These are phyloP conservation scores for Microtus obscurus DNA, from an alignment of 2,797 vertebrate species.

Conservation along the genomic window DNA sequence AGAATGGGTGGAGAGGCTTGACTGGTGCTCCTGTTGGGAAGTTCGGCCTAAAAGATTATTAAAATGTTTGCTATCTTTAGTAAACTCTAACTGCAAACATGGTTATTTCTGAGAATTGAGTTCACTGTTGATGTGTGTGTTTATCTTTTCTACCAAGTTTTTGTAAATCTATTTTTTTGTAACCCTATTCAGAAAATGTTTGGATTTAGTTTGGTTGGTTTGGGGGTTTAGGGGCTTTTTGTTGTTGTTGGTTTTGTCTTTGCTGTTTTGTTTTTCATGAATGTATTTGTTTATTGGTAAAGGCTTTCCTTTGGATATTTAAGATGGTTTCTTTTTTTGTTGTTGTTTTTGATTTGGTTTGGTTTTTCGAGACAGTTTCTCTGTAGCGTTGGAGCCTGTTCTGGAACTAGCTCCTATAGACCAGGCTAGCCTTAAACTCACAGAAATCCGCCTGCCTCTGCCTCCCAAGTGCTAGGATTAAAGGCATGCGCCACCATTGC, in stretches of 20 bases:
- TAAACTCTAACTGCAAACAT: not conserved
- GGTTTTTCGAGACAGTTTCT: too few species aligned
- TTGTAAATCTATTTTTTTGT: not conserved
- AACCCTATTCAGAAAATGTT: constrained; percentile 9
- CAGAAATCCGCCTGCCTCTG: too few species aligned
- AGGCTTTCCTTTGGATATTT: not conserved
- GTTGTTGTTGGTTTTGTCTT: not conserved
- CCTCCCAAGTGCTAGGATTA: too few species aligned
- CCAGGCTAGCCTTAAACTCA: too few species aligned
- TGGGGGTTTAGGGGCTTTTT: not conserved
- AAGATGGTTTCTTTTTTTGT: not conserved
- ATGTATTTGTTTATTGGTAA: not conserved
- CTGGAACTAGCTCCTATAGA: too few species aligned
- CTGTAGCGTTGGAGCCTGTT: too few species aligned
- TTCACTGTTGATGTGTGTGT: not conserved
- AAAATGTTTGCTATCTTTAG: not conserved
- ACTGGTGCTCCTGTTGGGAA: not conserved
- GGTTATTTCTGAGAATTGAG: not conserved
- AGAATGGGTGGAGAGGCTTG: not conserved
- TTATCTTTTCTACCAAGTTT: constrained; percentile 15
- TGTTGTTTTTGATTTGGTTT: too few species aligned
- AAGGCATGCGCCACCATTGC: too few species aligned
- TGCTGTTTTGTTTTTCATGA: not conserved
- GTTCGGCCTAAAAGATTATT: not conserved
- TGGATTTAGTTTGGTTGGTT: not conserved